A percentile compares a stretch with the other conserved stretches of the same genome.
Conservation (phyloP, 2,888 invertebrate species). For the Ichneumoninae sp. region DNA sequence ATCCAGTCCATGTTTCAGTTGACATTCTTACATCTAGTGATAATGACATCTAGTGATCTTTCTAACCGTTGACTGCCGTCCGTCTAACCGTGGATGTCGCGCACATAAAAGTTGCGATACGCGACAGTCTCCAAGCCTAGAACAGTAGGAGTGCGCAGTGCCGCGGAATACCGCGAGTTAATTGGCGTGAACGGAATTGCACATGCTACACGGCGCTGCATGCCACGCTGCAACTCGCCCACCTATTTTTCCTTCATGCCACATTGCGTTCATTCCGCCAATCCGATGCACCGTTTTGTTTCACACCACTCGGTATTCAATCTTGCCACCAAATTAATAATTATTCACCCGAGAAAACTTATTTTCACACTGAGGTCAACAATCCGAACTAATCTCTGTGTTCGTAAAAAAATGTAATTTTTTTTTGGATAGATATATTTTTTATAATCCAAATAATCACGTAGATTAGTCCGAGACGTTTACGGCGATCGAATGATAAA, state of each 20-base stretch:
- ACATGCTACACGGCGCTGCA: not conserved
- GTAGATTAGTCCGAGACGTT: not conserved
- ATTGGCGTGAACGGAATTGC: not conserved
- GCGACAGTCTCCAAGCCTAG: too few species aligned
- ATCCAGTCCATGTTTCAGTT: too few species aligned
- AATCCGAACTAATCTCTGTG: not conserved
- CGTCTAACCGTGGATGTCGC: too few species aligned
- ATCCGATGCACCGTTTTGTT: not conserved
- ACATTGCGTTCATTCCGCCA: not conserved
- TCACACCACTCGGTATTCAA: not conserved
- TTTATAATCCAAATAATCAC: not conserved
- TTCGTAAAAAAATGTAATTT: not conserved
- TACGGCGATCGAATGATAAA: not conserved
- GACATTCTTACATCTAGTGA: not conserved
- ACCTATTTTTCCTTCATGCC: not conserved
- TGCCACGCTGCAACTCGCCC: not conserved
- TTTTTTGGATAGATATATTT: not conserved
- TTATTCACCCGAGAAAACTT: not conserved
- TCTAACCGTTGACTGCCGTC: too few species aligned
- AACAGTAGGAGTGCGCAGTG: not conserved
- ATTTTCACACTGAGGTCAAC: not conserved
- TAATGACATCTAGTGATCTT: not conserved
- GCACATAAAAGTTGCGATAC: too few species aligned
- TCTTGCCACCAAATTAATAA: not conserved
- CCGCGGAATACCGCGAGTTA: not conserved